Percentiles rank a stretch among this genome's conserved stretches.
phyloP scores from a whole-genome alignment of 2,888 invertebrate genomes.

The Melieria omissa region DNA sequence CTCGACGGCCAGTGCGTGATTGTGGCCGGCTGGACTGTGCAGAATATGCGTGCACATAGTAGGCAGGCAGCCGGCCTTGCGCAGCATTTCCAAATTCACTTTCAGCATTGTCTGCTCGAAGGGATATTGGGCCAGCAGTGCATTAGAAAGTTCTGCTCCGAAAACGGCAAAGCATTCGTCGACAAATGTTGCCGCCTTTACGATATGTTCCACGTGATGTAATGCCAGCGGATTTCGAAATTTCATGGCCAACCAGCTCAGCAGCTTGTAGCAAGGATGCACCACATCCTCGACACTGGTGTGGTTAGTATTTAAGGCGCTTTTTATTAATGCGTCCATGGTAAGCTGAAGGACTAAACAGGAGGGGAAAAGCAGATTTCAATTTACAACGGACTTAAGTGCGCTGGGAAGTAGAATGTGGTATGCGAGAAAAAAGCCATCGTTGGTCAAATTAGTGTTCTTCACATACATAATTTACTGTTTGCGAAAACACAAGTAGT shows the following conservation, averaged over 20 bases:
- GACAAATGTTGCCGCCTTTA: slow-evolving; percentile 8
- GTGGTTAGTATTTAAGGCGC: too few species aligned
- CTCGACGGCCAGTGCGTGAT: slow-evolving; percentile 17
- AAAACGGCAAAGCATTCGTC: background rate
- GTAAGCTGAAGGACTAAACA: too few species aligned
- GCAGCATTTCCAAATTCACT: background rate
- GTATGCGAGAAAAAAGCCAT: too few species aligned
- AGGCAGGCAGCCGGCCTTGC: background rate
- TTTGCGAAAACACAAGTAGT: too few species aligned
- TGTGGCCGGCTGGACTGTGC: background rate
- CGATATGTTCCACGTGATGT: slow-evolving; percentile 14
- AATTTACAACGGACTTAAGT: too few species aligned
- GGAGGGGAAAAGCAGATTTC: too few species aligned
- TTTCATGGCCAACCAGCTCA: slow-evolving; percentile 17
- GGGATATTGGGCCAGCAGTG: slow-evolving; percentile 13
- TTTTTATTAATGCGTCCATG: too few species aligned
- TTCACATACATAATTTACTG: too few species aligned
- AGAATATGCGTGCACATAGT: slow-evolving; percentile 11
- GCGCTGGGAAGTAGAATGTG: too few species aligned
- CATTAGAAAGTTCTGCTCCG: background rate
- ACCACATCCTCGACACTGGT: background rate
- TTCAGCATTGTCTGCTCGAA: background rate
- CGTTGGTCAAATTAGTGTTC: too few species aligned
- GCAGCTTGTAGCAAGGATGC: slow-evolving; percentile 24
- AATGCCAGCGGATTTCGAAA: background rate